Evolutionary conservation across 2,797 vertebrate genomes (phyloP).

Genomic region (Dendrocincla tyrannina): DNA sequence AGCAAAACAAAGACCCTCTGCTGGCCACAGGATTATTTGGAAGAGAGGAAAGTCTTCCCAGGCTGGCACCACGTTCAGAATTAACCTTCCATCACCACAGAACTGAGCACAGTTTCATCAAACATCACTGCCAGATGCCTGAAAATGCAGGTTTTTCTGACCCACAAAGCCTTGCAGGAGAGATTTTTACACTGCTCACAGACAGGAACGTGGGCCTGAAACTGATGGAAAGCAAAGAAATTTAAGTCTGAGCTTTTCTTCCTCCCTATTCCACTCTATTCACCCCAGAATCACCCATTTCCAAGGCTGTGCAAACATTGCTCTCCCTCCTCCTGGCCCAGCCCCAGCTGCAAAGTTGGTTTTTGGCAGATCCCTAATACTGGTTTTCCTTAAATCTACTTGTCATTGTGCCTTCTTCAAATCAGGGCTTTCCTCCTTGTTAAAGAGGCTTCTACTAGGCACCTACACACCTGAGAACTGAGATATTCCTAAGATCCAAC

Average conservation of each 20-base stretch:
- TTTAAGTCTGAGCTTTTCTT: not conserved
- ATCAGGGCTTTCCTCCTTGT: not conserved
- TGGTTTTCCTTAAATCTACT: not conserved
- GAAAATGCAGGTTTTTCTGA: not conserved
- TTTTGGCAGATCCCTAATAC: not conserved
- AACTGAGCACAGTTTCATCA: not conserved
- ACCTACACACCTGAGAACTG: not conserved
- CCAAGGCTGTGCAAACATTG: not conserved
- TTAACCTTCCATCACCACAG: not conserved
- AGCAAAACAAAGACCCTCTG: not conserved
- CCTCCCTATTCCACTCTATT: fast-evolving
- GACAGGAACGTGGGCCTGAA: not conserved
- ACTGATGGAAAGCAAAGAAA: not conserved
- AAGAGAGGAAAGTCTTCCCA: not conserved
- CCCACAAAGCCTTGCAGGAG: not conserved
- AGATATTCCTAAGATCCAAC: not conserved
- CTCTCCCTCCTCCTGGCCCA: not conserved
- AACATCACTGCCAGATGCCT: not conserved
- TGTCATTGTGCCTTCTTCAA: not conserved
- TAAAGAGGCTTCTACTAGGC: not conserved
- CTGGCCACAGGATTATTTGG: not conserved
- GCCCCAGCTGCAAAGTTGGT: not conserved
- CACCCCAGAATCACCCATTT: not conserved
- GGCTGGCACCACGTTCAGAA: not conserved
- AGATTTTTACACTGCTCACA: not conserved